Percentiles rank a stretch among this genome's conserved stretches.
These are phyloP conservation scores for Drosophila anomalata DNA, from an alignment of 2,888 invertebrate genomes.

Conservation along the genomic window DNA sequence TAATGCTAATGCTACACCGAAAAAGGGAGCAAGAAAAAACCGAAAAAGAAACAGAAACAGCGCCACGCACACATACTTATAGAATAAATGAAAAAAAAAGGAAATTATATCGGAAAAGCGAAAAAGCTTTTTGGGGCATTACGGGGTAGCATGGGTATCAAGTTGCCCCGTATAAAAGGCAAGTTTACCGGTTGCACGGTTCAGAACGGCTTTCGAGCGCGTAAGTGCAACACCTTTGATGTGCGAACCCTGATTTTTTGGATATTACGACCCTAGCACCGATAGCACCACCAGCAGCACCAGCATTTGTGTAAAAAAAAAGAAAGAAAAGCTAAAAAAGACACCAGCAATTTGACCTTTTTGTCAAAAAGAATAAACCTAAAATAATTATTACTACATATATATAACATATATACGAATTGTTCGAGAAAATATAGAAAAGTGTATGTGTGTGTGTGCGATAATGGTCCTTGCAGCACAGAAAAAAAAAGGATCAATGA, in stretches of 20 bases:
- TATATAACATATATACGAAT: constrained; percentile 17
- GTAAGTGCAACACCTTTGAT: constrained; percentile 89
- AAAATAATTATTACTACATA: constrained; percentile 42
- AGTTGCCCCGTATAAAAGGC: constrained; percentile 85
- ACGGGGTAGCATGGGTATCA: constrained; percentile 82
- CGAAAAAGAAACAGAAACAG: constrained; percentile 56
- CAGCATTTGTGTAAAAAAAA: constrained; percentile 44
- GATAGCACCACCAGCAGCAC: constrained; percentile 43
- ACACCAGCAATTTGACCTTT: constrained; percentile 70
- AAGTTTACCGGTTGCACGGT: constrained; percentile 88
- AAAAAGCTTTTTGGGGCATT: constrained; percentile 63
- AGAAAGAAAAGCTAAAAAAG: constrained; percentile 45
- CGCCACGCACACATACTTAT: constrained; percentile 29
- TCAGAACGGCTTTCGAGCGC: constrained; percentile 98
- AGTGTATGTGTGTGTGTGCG: constrained; percentile 49
- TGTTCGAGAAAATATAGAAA: constrained; percentile 39
- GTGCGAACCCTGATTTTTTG: constrained; percentile 79
- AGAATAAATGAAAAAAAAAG: not conserved
- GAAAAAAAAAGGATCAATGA: constrained; percentile 59
- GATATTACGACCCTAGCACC: constrained; percentile 59
- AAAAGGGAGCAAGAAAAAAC: constrained; percentile 74
- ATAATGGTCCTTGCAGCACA: constrained; percentile 45
- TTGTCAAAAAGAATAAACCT: constrained; percentile 49
- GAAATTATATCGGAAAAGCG: constrained; percentile 24
- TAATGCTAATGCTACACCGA: constrained; percentile 62